Base-by-base conservation (phyloP, 1,140 invertebrate species). In the Pachyrhynchus sulphureomaculatus region DNA sequence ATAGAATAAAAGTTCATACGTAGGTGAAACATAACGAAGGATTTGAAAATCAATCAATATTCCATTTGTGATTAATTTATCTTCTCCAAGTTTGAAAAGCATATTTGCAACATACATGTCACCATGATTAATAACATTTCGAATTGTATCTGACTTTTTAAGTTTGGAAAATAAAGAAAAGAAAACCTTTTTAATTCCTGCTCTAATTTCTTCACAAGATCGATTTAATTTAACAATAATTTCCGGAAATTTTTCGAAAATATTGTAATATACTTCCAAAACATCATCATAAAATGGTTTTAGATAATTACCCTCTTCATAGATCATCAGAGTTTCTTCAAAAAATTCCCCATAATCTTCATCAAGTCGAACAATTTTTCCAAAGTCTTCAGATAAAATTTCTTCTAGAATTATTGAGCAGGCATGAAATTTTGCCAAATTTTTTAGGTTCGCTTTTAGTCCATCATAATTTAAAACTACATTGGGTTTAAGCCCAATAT, bases 1-100 rank as follows among this genome's bases (percentile, higher is more conserved):
- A 15, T 20, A 57, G 24, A 47, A 21, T 17, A 57, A 9, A 5
- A 57, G 4, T 24, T 57, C 55, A 23, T n/a, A 34, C 4, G 18
- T 18, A 8, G 55, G 55, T 9, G 42, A 33, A 36, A 37, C 10
- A 15, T 47, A 57, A 12, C 44, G 17, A 5, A 57, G 17, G 12
- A 57, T 39, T 48, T 57, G 55, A 48, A 57, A 57, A 24, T 57
- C 55, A 6, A 57, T 23, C 2, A 57, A n/a, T 17, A 15, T 36
- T 17, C 12, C 42, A 10, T 57, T n/a, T 8, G 6, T 15, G 4
- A 37, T 10, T 17, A 12, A 8, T 8, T 33, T 39, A 13, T 36
- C 24, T 15, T 36, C 3, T 9, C 17, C 10, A 4, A 10, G 13
- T 48, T 57, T 57, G 5, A 57, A 4, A 21, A 57, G 55, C 6